Conservation (phyloP, 1,140 invertebrate genomes). For the Gryllus bimaculatus region DNA sequence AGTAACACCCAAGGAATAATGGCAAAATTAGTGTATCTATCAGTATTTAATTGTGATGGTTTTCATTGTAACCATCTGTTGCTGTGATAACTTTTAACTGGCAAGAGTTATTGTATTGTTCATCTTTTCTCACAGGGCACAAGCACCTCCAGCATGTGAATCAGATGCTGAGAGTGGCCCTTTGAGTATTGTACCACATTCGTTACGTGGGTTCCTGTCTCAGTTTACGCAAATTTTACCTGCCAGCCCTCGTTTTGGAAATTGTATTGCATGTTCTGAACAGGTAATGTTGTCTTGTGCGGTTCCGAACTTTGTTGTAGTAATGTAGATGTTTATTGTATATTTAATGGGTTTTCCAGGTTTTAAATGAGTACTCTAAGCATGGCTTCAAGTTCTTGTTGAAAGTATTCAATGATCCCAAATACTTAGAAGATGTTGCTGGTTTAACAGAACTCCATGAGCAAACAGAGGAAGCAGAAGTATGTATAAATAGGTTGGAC, state of each 20-base stretch:
- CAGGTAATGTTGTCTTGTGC: constrained; percentile 30
- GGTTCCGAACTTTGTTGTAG: not conserved
- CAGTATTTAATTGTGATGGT: too few species aligned
- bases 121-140: constrained; percentile 30
- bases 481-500: constrained; percentile 26
- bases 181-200: constrained; percentile 84
- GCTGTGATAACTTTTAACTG: too few species aligned
- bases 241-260: constrained; percentile 70
- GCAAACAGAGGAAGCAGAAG: constrained; percentile 51
- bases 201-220: constrained; percentile 83
- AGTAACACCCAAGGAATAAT: too few species aligned
- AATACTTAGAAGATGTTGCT: constrained; percentile 78
- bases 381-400: constrained; percentile 70
- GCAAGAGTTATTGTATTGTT: constrained; percentile 6
- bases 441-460: constrained; percentile 69
- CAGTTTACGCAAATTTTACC: constrained; percentile 71
- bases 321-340: not conserved
- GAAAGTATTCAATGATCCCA: constrained; percentile 74
- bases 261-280: constrained; percentile 85
- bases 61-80: too few species aligned
- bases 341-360: constrained; percentile 31
- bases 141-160: constrained; percentile 28
- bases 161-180: constrained; percentile 39
- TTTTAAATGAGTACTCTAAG: constrained; percentile 55
- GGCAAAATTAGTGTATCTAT: too few species aligned